Percentiles rank a stretch among this genome's conserved stretches.
Evolutionary conservation across 2,888 invertebrate genomes (phyloP).

Genomic region (Gasteruption jaculator): DNA sequence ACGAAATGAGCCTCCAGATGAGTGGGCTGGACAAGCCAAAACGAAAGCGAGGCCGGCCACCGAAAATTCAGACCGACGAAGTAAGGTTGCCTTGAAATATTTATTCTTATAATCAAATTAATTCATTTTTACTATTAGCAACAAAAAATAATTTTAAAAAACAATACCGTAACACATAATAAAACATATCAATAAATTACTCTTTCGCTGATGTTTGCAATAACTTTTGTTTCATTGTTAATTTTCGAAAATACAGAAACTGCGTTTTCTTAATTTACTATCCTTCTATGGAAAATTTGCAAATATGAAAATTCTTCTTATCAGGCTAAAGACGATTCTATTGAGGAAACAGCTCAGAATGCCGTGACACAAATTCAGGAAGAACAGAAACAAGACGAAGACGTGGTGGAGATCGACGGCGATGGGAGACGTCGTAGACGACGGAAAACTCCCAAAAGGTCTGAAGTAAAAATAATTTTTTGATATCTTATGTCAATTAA

Average conservation of each 20-base stretch:
- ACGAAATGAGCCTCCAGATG: slow-evolving; percentile 62
- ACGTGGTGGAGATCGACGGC: slow-evolving; percentile 51
- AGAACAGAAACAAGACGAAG: slow-evolving; percentile 46
- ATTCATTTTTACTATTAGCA: slow-evolving; percentile 13
- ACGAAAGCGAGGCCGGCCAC: slow-evolving; percentile 67
- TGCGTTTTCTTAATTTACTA: no score
- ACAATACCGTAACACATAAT: no score
- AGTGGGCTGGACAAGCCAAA: slow-evolving; percentile 65
- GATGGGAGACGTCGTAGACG: slow-evolving; percentile 60
- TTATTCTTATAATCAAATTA: not conserved
- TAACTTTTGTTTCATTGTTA: no score
- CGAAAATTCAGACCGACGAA: slow-evolving; percentile 55
- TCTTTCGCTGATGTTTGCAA: no score
- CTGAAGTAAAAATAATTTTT: no score
- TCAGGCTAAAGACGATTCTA: slow-evolving; percentile 27
- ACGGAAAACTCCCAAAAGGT: slow-evolving; percentile 62
- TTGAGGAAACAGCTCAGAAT: no score
- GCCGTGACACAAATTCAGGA: slow-evolving; percentile 42
- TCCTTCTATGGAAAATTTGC: no score
- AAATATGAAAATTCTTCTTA: no score
- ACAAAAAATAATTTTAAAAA: slow-evolving; percentile 18
- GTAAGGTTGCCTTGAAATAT: not conserved
- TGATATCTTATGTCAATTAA: no score
- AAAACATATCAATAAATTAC: no score
- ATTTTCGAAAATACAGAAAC: no score